phyloP scores from a whole-genome alignment of 2,797 vertebrate species.

The Rhadinocentrus ornatus region DNA sequence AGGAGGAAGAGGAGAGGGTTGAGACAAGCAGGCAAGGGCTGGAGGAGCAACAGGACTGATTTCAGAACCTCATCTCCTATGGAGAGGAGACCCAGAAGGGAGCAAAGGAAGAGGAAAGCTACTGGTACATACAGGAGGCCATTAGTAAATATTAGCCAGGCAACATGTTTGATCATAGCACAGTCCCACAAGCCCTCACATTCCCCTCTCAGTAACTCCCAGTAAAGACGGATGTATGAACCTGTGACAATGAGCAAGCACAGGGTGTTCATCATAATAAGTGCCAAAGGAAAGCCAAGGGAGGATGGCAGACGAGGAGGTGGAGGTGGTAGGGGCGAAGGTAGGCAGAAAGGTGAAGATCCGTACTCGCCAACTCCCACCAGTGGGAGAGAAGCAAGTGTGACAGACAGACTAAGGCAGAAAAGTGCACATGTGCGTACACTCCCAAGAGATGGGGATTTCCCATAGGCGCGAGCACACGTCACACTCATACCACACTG shows the following conservation, averaged over 20 bases:
- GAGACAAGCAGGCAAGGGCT: constrained; percentile 92
- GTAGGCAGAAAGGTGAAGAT: constrained; percentile 92
- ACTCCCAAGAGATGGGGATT: constrained; percentile 83
- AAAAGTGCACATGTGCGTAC: constrained; percentile 85
- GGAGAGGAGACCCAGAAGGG: constrained; percentile 89
- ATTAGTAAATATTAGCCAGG: constrained; percentile 95
- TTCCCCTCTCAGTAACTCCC: constrained; percentile 89
- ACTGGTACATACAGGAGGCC: constrained; percentile 94
- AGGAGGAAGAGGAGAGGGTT: constrained; percentile 94
- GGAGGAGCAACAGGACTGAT: constrained; percentile 90
- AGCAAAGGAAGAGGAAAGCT: constrained; percentile 94
- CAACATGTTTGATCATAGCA: constrained; percentile 93
- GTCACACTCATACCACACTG: constrained; percentile 91
- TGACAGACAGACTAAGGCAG: constrained; percentile 86
- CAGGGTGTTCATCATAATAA: constrained; percentile 93
- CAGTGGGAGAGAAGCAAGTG: constrained; percentile 87
- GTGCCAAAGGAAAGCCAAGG: constrained; percentile 88
- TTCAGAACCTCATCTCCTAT: constrained; percentile 92
- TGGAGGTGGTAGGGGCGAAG: constrained; percentile 85
- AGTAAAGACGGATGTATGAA: constrained; percentile 93
- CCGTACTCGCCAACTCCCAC: constrained; percentile 90
- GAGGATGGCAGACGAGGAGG: constrained; percentile 83
- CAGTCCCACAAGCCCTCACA: constrained; percentile 92
- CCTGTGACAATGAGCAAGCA: constrained; percentile 92
- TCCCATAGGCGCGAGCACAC: constrained; percentile 85